Percentiles rank a stretch among this genome's conserved stretches.
Evolutionary conservation across 2,797 vertebrate genomes (phyloP).

Genomic region (Nyctibius grandis): DNA sequence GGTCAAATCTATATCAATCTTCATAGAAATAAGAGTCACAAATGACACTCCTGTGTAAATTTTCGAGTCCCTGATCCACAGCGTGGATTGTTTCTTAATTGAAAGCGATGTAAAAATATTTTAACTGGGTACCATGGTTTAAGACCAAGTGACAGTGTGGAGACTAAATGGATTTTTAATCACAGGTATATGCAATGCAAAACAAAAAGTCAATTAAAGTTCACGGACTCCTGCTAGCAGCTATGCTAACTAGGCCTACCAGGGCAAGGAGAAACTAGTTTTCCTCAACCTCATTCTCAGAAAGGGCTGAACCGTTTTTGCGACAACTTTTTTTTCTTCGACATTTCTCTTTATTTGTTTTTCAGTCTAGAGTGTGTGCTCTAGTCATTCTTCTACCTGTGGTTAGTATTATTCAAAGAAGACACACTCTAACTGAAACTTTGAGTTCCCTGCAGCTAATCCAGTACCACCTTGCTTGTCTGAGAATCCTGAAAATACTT

Average conservation of each 20-base stretch:
- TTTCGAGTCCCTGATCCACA: not conserved
- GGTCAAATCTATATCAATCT: not conserved
- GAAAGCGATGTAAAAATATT: not conserved
- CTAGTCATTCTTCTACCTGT: constrained; percentile 58
- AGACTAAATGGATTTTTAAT: constrained; percentile 50
- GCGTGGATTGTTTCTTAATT: not conserved
- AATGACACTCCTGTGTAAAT: not conserved
- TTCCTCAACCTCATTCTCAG: constrained; percentile 55
- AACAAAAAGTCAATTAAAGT: constrained; percentile 58
- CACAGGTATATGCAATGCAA: constrained; percentile 32
- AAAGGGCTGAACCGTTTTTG: constrained; percentile 40
- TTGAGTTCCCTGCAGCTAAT: not conserved
- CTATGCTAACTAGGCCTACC: constrained; percentile 22
- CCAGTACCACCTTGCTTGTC: not conserved
- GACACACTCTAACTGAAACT: constrained; percentile 43
- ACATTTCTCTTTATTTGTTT: constrained; percentile 37
- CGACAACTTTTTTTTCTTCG: not conserved
- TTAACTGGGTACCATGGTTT: not conserved
- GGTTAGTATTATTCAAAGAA: constrained; percentile 55
- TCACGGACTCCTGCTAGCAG: not conserved
- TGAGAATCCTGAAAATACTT: constrained; percentile 52
- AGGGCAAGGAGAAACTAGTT: constrained; percentile 21
- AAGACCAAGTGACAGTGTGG: not conserved
- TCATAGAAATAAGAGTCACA: not conserved
- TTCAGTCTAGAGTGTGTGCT: not conserved